Base-by-base conservation (phyloP, 1,140 invertebrate species). In the Pseudobourletiella spinata region DNA sequence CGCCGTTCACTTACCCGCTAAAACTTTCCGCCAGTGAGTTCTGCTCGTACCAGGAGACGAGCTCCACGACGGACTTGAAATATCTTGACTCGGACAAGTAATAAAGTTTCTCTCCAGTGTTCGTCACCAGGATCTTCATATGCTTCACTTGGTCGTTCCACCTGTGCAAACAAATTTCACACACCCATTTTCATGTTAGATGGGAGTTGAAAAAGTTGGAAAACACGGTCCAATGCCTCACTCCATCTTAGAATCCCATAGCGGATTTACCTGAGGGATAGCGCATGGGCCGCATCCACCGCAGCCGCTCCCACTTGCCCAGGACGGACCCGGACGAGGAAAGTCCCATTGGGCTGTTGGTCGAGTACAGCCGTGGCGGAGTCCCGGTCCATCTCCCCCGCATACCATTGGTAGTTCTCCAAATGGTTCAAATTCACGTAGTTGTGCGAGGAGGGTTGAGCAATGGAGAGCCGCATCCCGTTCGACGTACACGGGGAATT, bases 11-110 rank as follows among this genome's bases (percentile, higher is more conserved):
- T 29, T 62, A 63, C 84, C 84, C 84, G n/a, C 86, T 85, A 76
- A 96, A 97, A 75, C 92, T 95, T 77, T 95, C 91, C 1, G 84
- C 82, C 51, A 96, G 77, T 72, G 88, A 91, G 60, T 86, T 87
- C 51, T 86, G 82, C 74, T 95, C 87, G 74, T 97, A 96, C 52
- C 52, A 55, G n/a, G 56, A 57, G 25, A 57, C 18, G 3, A 69
- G 32, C 25, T 55, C 52, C 2, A 90, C 85, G 57, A 93, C 83
- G 71, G 85, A 88, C 71, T 87, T 86, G 73, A 97, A 97, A 74
- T 87, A 92, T 52, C 90, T 81, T n/a, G 88, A 87, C 72, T 91
- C 85, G 16, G 89, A 92, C 20, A 97, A 77, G 76, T 84, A 95
- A 75, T 86, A 91, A 52, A 83, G 82, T 51, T 81, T 80, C 70